phyloP scores from a whole-genome alignment of 2,888 invertebrate species.

The Synanthedon formicaeformis region DNA sequence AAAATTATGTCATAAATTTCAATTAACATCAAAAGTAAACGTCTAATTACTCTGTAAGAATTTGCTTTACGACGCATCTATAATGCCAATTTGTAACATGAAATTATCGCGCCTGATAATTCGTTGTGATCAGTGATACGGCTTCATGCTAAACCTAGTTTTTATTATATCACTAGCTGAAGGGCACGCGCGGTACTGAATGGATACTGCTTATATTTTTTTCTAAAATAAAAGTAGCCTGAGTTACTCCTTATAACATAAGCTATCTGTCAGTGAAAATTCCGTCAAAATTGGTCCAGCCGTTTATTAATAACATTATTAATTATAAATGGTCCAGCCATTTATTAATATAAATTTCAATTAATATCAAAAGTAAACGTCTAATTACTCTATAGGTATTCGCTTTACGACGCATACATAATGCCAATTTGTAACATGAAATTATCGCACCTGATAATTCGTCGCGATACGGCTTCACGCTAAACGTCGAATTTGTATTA shows the following conservation, averaged over 20 bases:
- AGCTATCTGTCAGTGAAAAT: no score
- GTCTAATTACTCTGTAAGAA: background rate
- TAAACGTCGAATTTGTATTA: no score
- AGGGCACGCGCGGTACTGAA: no score
- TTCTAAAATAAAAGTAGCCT: no score
- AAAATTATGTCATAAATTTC: conserved; percentile 39
- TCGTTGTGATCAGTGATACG: background rate
- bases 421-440: background rate
- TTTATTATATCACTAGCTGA: no score
- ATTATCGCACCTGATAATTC: background rate
- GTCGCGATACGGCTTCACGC: background rate
- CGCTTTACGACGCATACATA: background rate
- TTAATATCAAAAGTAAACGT: background rate
- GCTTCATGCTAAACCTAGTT: background rate
- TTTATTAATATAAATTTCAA: background rate
- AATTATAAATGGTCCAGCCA: no score
- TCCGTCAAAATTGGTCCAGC: no score
- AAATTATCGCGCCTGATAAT: background rate
- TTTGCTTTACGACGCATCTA: background rate
- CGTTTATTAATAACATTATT: no score
- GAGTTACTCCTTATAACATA: no score
- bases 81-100: background rate
- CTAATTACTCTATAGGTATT: background rate
- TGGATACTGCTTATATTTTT: no score
- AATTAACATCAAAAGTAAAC: background rate